Evolutionary conservation across 1,140 invertebrate genomes (phyloP).

Genomic region (Dreissena rostriformis): DNA sequence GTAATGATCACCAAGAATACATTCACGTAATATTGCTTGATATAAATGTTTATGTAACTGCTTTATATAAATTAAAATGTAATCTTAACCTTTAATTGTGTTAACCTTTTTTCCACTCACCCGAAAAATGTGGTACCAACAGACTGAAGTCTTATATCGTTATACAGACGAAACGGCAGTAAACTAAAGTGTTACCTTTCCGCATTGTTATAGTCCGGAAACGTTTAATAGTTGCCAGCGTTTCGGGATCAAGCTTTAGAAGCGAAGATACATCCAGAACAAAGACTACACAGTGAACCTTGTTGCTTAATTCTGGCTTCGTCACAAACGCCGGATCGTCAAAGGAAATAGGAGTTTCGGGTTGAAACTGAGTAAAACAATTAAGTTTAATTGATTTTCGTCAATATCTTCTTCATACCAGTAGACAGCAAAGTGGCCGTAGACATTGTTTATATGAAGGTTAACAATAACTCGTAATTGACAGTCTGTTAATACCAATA

Average conservation of each 20-base stretch:
- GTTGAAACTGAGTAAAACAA: conserved; percentile 14
- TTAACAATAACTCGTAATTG: too few species aligned
- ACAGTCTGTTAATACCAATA: too few species aligned
- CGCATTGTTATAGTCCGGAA: conserved; percentile 10
- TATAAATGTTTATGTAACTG: not conserved
- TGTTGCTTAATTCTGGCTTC: conserved; percentile 9
- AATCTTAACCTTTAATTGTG: not conserved
- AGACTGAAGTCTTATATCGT: not conserved
- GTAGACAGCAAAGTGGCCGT: too few species aligned
- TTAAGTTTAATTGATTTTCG: too few species aligned
- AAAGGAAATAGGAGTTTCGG: not conserved
- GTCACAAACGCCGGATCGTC: conserved; percentile 4
- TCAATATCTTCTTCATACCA: too few species aligned
- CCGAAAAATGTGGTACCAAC: not conserved
- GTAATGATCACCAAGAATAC: too few species aligned
- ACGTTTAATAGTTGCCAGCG: conserved; percentile 20
- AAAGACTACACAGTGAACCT: conserved; percentile 48
- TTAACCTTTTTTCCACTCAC: not conserved
- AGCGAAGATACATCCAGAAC: conserved; percentile 21
- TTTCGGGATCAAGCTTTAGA: not conserved
- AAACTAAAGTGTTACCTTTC: conserved; percentile 22
- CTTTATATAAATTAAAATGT: not conserved
- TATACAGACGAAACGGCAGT: not conserved
- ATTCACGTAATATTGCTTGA: not conserved
- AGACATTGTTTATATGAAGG: too few species aligned